Evolutionary conservation across 64 coral and sea anemone species (phyloP).

Genomic region (Montipora capricornis): DNA sequence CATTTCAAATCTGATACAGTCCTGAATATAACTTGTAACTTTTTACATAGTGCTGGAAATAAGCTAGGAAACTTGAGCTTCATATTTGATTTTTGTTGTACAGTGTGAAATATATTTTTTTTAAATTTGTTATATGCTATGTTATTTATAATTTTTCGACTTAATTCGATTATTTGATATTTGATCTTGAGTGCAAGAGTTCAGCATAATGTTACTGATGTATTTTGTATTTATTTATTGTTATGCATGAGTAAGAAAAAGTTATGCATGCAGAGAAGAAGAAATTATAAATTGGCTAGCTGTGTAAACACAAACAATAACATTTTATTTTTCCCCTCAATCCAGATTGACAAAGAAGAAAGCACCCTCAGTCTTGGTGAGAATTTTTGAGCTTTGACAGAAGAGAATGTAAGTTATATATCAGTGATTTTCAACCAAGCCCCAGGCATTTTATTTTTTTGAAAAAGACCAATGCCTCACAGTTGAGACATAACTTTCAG

Average conservation of each 20-base stretch:
- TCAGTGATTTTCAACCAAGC: background rate
- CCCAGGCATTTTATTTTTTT: too few species aligned
- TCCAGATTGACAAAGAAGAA: background rate
- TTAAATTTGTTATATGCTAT: too few species aligned
- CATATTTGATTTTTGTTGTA: too few species aligned
- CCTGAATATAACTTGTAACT: too few species aligned
- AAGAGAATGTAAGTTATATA: background rate
- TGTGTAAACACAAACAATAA: background rate
- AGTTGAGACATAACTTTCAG: too few species aligned
- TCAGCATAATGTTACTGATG: background rate
- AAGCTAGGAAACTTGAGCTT: too few species aligned
- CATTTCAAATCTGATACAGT: too few species aligned
- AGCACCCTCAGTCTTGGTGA: background rate
- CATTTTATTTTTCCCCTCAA: background rate
- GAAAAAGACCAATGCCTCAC: too few species aligned
- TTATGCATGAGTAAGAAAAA: slow-evolving; percentile 6
- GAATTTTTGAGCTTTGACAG: slow-evolving; percentile 2
- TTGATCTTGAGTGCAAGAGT: background rate
- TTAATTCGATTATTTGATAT: background rate
- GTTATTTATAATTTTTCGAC: too few species aligned
- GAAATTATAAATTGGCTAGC: background rate
- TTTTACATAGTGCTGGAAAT: too few species aligned
- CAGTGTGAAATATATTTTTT: too few species aligned
- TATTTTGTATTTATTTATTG: background rate
- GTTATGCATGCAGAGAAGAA: background rate